Evolutionary conservation across 2,888 invertebrate genomes (phyloP).

Genomic region (Scaptomyza parva): DNA sequence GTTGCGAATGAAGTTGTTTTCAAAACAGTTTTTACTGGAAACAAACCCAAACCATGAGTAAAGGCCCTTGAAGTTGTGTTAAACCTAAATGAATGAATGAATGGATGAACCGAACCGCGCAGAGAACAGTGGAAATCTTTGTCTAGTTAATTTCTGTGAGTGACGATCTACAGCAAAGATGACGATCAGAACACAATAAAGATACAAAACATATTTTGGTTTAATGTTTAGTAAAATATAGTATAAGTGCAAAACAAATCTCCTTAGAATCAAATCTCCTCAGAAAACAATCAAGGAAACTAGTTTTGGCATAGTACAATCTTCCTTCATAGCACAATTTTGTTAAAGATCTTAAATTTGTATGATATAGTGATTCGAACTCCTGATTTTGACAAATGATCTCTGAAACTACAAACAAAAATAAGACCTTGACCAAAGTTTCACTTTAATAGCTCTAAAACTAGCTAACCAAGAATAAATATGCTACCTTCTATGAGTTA

Average conservation of each 20-base stretch:
- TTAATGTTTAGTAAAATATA: not conserved
- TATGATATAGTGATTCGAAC: no score
- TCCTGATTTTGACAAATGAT: no score
- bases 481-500: no score
- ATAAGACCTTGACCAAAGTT: no score
- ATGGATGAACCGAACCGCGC: not conserved
- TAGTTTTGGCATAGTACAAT: no score
- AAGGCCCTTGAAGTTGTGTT: conserved; percentile 33
- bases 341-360: no score
- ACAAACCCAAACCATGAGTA: not conserved
- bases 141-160: conserved; percentile 14
- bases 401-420: no score
- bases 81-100: conserved; percentile 6
- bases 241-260: not conserved
- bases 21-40: conserved; percentile 25
- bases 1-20: conserved; percentile 30
- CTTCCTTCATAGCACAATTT: no score
- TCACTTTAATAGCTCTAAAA: no score
- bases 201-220: not conserved
- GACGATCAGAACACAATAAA: not conserved
- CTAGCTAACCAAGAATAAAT: no score
- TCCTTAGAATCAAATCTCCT: no score
- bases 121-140: conserved; percentile 28
- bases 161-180: conserved; percentile 14
- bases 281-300: no score